Base-by-base conservation (phyloP, 1,140 invertebrate species). In the Sminthurides bifidus region DNA sequence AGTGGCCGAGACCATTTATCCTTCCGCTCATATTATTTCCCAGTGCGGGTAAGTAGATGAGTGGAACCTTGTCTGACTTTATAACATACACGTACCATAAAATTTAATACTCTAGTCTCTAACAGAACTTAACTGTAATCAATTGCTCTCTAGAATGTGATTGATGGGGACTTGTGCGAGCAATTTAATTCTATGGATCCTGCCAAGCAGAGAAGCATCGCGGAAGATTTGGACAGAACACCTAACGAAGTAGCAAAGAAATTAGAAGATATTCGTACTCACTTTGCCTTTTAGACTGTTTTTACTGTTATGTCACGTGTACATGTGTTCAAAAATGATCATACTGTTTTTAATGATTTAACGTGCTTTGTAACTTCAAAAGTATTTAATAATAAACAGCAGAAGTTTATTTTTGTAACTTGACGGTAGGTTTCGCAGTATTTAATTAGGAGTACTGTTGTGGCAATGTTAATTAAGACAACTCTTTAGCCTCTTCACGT, bases 81-180 rank as follows among this genome's bases (percentile, higher is more conserved):
- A 41, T 41, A 41, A n/a, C 23, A n/a, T 41, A 4, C 5, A 41
- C 5, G 23, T 21, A 41, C n/a, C 5, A 41, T 41, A 17, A 8
- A 41, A 35, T n/a, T 35, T 35, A 8, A 8, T 10, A 17, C 8
- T 19, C 41, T 14, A 43, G 10, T 14, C 6, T 14, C 17, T 14
- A 10, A 21, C 6, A 43, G 24, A 17, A 17, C 17, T 15, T 43
- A 43, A 10, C 41, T 21, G 6, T 43, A 23, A 43, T 19, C 8
- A 17, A 55, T 55, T 60, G 66, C 75, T 76, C 55, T 73, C 8
- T 64, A 92, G 81, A 95, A 93, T 76, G 92, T 98, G 0, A 87
- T 98, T 59, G 96, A 99, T 73, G 96, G 96, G 4, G 96, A 99
- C 73, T 74, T 99, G 3, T 99, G 96, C 71, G 96, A 99, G 73